Percentiles rank a stretch among this genome's conserved stretches.
These are phyloP conservation scores for Ictalurus punctatus DNA, from an alignment of 2,113 vertebrate genomes.

Conservation along the genomic window DNA sequence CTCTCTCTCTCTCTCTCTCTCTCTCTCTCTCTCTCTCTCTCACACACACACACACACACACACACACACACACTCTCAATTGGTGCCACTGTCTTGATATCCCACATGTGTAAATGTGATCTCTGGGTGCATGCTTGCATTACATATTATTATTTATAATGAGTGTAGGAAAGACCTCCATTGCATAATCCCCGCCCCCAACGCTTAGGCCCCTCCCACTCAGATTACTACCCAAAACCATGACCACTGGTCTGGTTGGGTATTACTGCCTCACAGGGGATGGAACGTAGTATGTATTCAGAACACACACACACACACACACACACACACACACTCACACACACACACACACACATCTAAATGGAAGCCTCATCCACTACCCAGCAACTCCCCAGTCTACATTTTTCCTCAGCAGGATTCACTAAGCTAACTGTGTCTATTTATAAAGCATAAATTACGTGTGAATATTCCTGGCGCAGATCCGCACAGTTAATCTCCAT, in stretches of 20 bases:
- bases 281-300: constrained; percentile 61
- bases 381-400: background rate
- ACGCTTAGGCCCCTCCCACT: background rate
- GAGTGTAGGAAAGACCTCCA: background rate
- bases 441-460: constrained; percentile 11
- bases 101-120: background rate
- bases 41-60: background rate
- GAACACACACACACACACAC: background rate
- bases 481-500: constrained; percentile 28
- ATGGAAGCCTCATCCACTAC: background rate
- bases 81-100: background rate
- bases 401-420: background rate
- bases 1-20: background rate
- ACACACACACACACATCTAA: constrained; percentile 18
- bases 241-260: background rate
- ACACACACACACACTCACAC: constrained; percentile 1
- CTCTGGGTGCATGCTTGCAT: background rate
- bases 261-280: constrained; percentile 72
- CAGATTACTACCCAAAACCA: background rate
- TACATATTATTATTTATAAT: background rate
- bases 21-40: too few relatives aligned
- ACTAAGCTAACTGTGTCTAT: background rate
- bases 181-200: background rate
- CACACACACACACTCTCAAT: background rate
- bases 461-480: constrained; percentile 14